Conservation (phyloP, 1,140 invertebrate genomes). For the Drosophila mojavensis region DNA sequence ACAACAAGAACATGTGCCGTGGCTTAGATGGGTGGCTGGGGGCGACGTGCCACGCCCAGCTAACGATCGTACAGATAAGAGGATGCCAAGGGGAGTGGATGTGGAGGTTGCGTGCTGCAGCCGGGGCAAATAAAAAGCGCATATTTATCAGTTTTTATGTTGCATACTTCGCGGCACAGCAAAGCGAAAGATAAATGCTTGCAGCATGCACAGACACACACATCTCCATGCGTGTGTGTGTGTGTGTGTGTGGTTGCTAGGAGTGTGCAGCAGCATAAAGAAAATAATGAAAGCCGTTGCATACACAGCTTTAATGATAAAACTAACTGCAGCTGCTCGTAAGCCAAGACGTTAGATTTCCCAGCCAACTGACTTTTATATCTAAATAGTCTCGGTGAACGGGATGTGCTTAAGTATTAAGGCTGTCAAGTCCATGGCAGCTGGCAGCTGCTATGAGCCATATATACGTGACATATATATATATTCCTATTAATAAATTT, state of each 20-base stretch:
- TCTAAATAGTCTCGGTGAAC: conserved; percentile 7
- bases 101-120: conserved; percentile 3
- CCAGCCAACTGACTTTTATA: conserved; percentile 10
- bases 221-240: not conserved
- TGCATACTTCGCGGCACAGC: conserved; percentile 64
- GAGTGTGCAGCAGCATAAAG: conserved; percentile 5
- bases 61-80: conserved; percentile 45
- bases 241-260: conserved; percentile 14
- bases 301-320: conserved; percentile 63
- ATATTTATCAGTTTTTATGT: conserved; percentile 68
- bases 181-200: conserved; percentile 31
- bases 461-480: no score
- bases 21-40: not conserved
- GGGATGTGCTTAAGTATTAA: not conserved
- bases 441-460: no score
- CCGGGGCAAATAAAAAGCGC: conserved; percentile 52
- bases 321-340: conserved; percentile 55
- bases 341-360: conserved; percentile 50
- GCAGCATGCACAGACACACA: conserved; percentile 3
- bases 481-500: not conserved
- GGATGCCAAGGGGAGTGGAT: not conserved
- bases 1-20: conserved; percentile 53
- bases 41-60: conserved; percentile 36
- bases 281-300: conserved; percentile 64
- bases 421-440: not conserved